Evolutionary conservation across 2,888 invertebrate genomes (phyloP).

Genomic region (Microctonus hyperodae): DNA sequence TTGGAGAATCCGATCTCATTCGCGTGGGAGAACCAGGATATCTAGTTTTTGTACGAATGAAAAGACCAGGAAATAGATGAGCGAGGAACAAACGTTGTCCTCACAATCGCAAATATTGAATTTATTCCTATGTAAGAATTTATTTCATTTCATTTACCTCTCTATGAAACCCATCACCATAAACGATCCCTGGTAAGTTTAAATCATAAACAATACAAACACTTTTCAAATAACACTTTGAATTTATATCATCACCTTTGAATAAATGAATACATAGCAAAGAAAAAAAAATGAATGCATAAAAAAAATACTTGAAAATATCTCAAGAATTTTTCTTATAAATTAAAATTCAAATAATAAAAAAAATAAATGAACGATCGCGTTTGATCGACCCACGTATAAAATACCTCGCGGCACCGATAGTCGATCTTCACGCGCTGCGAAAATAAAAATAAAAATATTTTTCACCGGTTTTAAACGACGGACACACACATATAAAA

Average conservation of each 20-base stretch:
- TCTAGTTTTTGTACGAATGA: slow-evolving; percentile 34
- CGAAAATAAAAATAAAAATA: background rate
- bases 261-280: background rate
- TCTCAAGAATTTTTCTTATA: background rate
- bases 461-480: background rate
- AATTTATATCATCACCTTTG: background rate
- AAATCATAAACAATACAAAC: background rate
- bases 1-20: slow-evolving; percentile 39
- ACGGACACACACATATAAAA: background rate
- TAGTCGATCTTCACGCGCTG: background rate
- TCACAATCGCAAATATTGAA: slow-evolving; percentile 1
- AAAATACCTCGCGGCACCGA: background rate
- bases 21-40: slow-evolving; percentile 44
- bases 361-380: background rate
- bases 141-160: background rate
- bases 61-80: slow-evolving; percentile 28
- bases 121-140: background rate
- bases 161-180: background rate
- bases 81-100: background rate
- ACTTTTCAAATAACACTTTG: background rate
- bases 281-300: background rate
- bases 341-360: background rate
- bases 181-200: background rate
- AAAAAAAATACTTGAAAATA: background rate
- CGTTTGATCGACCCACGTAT: slow-evolving; percentile 4